Evolutionary conservation across 2,113 vertebrate genomes (phyloP).

Genomic region (Corydoras maculifer): DNA sequence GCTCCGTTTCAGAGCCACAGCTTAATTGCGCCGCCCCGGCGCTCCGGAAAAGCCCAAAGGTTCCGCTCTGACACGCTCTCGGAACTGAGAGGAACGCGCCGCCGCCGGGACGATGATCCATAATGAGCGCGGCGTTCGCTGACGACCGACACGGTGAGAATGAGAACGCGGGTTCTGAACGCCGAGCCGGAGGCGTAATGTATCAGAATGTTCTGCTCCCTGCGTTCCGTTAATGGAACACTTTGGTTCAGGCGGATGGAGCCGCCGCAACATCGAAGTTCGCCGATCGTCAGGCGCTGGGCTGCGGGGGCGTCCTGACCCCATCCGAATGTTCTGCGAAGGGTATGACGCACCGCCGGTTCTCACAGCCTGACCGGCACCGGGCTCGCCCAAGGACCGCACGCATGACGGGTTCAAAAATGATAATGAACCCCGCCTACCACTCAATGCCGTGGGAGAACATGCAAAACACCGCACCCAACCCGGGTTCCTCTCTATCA

Average conservation of each 20-base stretch:
- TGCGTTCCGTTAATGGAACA: constrained; percentile 5
- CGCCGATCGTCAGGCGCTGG: neutral
- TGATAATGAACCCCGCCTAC: constrained; percentile 9
- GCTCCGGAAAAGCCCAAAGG: constrained; percentile 35
- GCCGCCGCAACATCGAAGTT: neutral
- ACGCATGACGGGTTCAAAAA: neutral
- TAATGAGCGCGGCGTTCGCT: constrained; percentile 6
- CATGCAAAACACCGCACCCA: neutral
- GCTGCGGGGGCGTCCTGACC: constrained; percentile 8
- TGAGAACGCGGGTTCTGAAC: neutral
- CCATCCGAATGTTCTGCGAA: neutral
- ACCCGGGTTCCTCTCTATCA: no score
- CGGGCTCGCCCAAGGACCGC: constrained; percentile 5
- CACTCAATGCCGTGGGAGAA: neutral
- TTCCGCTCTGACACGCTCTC: constrained; percentile 49
- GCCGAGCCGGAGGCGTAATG: neutral
- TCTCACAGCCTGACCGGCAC: constrained; percentile 20
- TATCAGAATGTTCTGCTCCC: constrained; percentile 1
- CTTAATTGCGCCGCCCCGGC: constrained; percentile 60
- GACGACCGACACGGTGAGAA: constrained; percentile 5
- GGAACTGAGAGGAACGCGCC: neutral
- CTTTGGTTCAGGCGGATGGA: constrained; percentile 5
- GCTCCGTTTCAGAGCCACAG: constrained; percentile 51
- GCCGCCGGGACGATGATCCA: constrained; percentile 8
- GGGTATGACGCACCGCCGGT: neutral